A percentile compares a stretch with the other conserved stretches of the same genome.
Evolutionary conservation across 2,888 invertebrate genomes (phyloP).

Genomic region (Achlya flavicornis): DNA sequence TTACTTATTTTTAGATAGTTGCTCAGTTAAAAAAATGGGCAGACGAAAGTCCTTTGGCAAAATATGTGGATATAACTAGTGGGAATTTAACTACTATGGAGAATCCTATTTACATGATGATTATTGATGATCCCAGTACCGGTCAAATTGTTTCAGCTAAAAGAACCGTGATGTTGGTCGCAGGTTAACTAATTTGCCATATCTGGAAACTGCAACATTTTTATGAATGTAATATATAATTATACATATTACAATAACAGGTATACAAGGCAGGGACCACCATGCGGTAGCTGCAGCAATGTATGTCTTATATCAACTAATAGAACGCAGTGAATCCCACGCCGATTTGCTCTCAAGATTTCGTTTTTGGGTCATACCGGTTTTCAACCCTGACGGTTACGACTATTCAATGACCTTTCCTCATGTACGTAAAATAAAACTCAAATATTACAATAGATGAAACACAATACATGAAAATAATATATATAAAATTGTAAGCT

Average conservation of each 20-base stretch:
- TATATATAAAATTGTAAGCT: too few relatives aligned
- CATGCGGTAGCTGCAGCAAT: slow-evolving; percentile 74
- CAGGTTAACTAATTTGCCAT: slow-evolving; percentile 51
- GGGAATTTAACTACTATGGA: slow-evolving; percentile 75
- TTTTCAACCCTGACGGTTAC: slow-evolving; percentile 78
- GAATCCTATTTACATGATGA: slow-evolving; percentile 76
- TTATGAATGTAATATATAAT: slow-evolving; percentile 2
- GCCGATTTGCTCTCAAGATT: slow-evolving; percentile 64
- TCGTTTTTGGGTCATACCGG: slow-evolving; percentile 75
- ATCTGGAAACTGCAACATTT: background rate
- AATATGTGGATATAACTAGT: slow-evolving; percentile 68
- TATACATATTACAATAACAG: slow-evolving; percentile 38
- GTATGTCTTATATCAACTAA: slow-evolving; percentile 70
- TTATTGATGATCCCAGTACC: slow-evolving; percentile 73
- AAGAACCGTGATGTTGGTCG: slow-evolving; percentile 72
- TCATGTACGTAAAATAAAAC: slow-evolving; percentile 50
- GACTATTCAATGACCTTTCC: slow-evolving; percentile 77
- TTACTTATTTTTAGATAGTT: slow-evolving; percentile 54
- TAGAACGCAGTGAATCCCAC: slow-evolving; percentile 67
- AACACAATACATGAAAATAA: too few relatives aligned
- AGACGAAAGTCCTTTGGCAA: slow-evolving; percentile 68
- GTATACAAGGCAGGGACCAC: slow-evolving; percentile 76
- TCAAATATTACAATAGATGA: slow-evolving; percentile 1
- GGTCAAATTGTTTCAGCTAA: slow-evolving; percentile 73
- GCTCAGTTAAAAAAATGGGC: slow-evolving; percentile 69